phyloP scores from a whole-genome alignment of 2,113 vertebrate species.

The Shinisaurus crocodilurus region DNA sequence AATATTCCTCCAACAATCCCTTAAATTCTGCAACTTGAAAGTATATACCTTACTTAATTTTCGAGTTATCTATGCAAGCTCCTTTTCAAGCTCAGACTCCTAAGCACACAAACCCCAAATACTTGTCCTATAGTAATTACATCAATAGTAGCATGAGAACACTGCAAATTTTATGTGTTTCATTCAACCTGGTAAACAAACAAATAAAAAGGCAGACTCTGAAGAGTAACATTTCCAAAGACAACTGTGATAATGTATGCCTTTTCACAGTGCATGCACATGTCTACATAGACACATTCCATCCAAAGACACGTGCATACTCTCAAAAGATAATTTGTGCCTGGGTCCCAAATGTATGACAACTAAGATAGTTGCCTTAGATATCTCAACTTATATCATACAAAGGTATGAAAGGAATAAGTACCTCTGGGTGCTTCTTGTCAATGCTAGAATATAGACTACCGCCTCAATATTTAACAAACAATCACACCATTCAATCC shows the following conservation, averaged over 20 bases:
- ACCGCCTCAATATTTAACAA: constrained; percentile 31
- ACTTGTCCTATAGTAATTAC: constrained; percentile 29
- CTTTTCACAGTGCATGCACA: constrained; percentile 30
- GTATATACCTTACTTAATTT: not conserved
- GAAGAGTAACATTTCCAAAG: constrained; percentile 55
- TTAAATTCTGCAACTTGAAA: constrained; percentile 24
- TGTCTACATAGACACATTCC: not conserved
- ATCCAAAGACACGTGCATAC: not conserved
- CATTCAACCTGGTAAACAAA: not conserved
- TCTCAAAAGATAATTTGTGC: constrained; percentile 36
- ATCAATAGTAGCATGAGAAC: constrained; percentile 23
- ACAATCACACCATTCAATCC: not conserved
- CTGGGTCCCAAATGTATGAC: constrained; percentile 30
- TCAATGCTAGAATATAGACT: constrained; percentile 24
- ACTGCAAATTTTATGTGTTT: constrained; percentile 37
- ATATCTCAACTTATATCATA: constrained; percentile 61
- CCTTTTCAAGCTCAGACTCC: constrained; percentile 17
- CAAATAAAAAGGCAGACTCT: not conserved
- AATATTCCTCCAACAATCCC: not conserved
- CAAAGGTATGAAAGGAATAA: constrained; percentile 53
- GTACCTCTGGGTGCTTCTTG: constrained; percentile 51
- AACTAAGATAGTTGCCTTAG: constrained; percentile 42
- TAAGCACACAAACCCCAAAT: not conserved
- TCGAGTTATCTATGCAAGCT: not conserved
- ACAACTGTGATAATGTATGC: constrained; percentile 27